Conservation (phyloP, 2,113 vertebrate species). For the Diglossa brunneiventris region DNA sequence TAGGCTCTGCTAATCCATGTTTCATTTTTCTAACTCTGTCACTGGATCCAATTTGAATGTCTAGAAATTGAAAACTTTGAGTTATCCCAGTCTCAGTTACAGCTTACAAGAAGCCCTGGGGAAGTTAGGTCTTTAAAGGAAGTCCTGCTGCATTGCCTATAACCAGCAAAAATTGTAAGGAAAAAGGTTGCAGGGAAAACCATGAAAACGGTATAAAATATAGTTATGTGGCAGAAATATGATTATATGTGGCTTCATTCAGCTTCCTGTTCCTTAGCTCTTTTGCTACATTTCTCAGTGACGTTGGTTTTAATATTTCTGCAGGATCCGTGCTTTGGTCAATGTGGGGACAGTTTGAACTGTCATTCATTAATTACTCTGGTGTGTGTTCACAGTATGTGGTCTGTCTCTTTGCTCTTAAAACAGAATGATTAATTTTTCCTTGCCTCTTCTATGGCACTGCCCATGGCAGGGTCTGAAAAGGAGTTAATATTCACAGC, state of each 20-base stretch:
- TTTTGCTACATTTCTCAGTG: not conserved
- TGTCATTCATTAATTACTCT: not conserved
- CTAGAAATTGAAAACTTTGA: not conserved
- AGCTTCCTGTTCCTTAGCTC: not conserved
- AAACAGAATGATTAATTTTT: not conserved
- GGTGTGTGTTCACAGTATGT: not conserved
- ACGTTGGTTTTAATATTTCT: not conserved
- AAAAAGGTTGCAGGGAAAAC: not conserved
- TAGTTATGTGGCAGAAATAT: not conserved
- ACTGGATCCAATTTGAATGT: not conserved
- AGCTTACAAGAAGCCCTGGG: not conserved
- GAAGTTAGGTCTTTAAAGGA: not conserved
- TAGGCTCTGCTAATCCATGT: not conserved
- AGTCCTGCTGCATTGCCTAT: not conserved
- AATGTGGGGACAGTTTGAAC: not conserved
- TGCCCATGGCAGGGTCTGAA: not conserved
- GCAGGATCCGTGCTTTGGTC: not conserved
- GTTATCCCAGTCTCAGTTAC: not conserved
- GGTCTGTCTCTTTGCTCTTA: not conserved
- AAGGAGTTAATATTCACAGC: not conserved
- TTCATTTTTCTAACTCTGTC: not conserved
- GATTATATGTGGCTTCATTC: not conserved
- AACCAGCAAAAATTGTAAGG: not conserved
- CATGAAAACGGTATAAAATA: not conserved
- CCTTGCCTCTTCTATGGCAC: not conserved